Conservation (phyloP, 2,797 vertebrate species). For the Amblyopsis hoosieri region DNA sequence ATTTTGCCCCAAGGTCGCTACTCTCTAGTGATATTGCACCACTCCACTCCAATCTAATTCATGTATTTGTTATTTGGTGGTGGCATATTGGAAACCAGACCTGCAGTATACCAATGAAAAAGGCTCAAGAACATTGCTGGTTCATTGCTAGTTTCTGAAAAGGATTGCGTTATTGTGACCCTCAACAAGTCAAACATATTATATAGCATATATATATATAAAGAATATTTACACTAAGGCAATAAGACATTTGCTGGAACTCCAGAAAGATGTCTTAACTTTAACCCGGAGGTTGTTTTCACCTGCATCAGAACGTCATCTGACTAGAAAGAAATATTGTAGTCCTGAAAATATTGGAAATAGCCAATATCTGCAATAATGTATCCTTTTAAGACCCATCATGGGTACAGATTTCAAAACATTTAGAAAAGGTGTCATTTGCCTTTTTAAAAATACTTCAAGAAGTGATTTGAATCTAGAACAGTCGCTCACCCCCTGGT, state of each 20-base stretch:
- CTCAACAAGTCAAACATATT: background rate
- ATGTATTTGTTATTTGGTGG: too few species aligned
- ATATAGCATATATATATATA: background rate
- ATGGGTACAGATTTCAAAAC: too few species aligned
- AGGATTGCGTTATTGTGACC: background rate
- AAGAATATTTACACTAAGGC: background rate
- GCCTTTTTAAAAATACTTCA: background rate
- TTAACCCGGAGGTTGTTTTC: background rate
- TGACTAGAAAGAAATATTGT: too few species aligned
- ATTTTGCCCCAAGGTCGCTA: background rate
- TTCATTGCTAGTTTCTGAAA: background rate
- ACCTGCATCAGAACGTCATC: too few species aligned
- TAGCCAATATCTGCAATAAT: too few species aligned
- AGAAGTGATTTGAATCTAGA: background rate
- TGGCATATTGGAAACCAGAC: background rate
- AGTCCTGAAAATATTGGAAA: too few species aligned
- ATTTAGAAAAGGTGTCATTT: too few species aligned
- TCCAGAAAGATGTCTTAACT: conserved; percentile 5
- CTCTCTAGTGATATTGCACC: background rate
- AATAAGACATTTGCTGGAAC: too few species aligned
- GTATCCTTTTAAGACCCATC: background rate
- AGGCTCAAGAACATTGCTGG: background rate
- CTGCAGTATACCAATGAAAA: background rate
- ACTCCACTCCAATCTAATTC: background rate
- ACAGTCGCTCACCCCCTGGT: background rate